Conservation (phyloP, 2,797 vertebrate genomes). For the Urocyon cinereoargenteus region DNA sequence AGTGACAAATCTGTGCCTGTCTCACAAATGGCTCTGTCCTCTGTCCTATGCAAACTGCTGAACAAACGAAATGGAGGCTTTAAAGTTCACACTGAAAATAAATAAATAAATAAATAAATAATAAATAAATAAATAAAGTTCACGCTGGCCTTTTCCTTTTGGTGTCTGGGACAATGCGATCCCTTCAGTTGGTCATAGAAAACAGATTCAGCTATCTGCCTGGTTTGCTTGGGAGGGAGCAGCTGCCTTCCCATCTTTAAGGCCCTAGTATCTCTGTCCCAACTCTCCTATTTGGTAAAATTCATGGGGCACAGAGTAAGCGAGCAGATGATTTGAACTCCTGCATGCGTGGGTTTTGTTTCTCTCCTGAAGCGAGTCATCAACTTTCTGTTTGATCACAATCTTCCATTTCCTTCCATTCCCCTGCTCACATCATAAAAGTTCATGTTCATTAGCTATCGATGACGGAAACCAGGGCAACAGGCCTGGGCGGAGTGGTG, state of each 20-base stretch:
- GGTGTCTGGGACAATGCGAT: conserved; percentile 19
- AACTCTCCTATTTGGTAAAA: background rate
- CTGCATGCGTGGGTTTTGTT: background rate
- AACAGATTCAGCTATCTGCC: conserved; percentile 37
- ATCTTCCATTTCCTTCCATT: background rate
- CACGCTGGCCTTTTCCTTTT: background rate
- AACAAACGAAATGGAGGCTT: conserved; percentile 59
- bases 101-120: no score
- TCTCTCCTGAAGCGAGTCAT: background rate
- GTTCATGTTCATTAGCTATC: background rate
- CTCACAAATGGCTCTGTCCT: conserved; percentile 10
- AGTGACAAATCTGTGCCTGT: background rate
- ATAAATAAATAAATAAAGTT: conserved; percentile 36
- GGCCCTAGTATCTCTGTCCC: background rate
- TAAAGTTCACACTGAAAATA: conserved; percentile 54
- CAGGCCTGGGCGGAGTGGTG: background rate
- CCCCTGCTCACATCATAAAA: background rate
- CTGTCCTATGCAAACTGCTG: conserved; percentile 14
- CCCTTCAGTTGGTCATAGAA: conserved; percentile 33
- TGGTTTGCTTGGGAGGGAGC: conserved; percentile 3
- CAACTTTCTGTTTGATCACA: background rate
- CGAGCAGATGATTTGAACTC: background rate
- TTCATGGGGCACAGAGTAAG: background rate
- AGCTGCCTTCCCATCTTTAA: background rate
- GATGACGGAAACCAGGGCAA: background rate